Evolutionary conservation across 2,888 invertebrate genomes (phyloP).

Genomic region (Conistra vaccinii): DNA sequence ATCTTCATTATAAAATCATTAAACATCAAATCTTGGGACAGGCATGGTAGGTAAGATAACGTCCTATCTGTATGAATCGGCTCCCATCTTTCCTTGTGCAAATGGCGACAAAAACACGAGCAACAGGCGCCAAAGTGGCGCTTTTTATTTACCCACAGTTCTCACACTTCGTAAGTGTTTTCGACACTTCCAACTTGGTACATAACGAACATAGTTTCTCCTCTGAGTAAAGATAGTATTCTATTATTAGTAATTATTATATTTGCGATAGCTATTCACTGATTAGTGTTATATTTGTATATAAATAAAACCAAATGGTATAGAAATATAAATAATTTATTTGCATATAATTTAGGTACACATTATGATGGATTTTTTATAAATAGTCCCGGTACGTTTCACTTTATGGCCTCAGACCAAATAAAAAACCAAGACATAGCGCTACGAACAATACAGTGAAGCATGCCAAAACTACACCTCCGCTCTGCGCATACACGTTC

Average conservation of each 20-base stretch:
- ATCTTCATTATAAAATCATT: too few species aligned
- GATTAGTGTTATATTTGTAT: conserved; percentile 5
- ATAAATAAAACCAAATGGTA: neutral
- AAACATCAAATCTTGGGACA: too few species aligned
- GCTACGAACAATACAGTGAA: too few species aligned
- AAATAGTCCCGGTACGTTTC: neutral
- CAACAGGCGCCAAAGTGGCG: conserved; percentile 32
- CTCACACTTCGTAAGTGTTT: conserved; percentile 27
- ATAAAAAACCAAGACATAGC: too few species aligned
- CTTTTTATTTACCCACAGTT: conserved; percentile 28
- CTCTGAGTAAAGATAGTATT: conserved; percentile 12
- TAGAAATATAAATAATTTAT: neutral
- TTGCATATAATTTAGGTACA: neutral
- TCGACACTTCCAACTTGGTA: conserved; percentile 4
- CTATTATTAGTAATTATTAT: conserved; percentile 1
- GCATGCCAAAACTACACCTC: too few species aligned
- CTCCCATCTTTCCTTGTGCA: neutral
- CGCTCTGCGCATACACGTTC: too few species aligned
- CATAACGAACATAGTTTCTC: conserved; percentile 4
- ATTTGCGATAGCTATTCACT: conserved; percentile 6
- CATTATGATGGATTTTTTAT: neutral
- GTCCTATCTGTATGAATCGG: neutral
- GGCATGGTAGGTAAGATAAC: neutral
- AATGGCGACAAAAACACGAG: conserved; percentile 23
- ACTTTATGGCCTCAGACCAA: too few species aligned